Evolutionary conservation across 2,888 invertebrate genomes (phyloP).

Genomic region (Campopleginae sp.): DNA sequence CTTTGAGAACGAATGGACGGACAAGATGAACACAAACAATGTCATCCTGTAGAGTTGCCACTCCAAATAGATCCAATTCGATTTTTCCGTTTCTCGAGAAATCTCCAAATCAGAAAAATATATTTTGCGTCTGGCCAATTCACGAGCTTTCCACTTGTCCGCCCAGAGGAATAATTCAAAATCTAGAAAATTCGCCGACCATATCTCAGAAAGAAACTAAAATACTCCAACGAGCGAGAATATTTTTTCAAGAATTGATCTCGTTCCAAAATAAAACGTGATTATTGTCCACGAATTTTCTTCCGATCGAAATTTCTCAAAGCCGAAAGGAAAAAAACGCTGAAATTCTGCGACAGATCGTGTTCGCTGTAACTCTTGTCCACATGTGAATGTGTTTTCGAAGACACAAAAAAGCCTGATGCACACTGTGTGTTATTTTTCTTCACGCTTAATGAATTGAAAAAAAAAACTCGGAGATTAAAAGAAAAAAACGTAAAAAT

Average conservation of each 20-base stretch:
- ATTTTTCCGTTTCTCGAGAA: background rate
- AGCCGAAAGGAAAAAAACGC: constrained; percentile 1
- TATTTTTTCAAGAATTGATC: background rate
- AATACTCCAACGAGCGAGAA: background rate
- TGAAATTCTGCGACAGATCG: constrained; percentile 3
- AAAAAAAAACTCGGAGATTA: background rate
- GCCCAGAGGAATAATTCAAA: background rate
- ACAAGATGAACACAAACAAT: constrained; percentile 42
- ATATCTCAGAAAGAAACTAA: too few species aligned
- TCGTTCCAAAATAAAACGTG: background rate
- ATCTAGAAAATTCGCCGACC: background rate
- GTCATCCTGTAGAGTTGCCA: background rate
- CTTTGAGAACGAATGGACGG: constrained; percentile 75
- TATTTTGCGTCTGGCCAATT: background rate
- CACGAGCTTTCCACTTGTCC: background rate
- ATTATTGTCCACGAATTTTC: constrained; percentile 1
- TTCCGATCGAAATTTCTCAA: background rate
- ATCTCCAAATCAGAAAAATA: background rate
- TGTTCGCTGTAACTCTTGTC: constrained; percentile 22
- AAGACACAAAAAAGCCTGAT: constrained; percentile 25
- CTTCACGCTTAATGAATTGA: background rate
- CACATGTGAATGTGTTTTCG: constrained; percentile 21
- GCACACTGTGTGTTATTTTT: constrained; percentile 47
- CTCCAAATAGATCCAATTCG: background rate
- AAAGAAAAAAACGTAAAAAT: constrained; percentile 30